phyloP scores from a whole-genome alignment of 2,113 vertebrate genomes.

The Spermophilus dauricus region DNA sequence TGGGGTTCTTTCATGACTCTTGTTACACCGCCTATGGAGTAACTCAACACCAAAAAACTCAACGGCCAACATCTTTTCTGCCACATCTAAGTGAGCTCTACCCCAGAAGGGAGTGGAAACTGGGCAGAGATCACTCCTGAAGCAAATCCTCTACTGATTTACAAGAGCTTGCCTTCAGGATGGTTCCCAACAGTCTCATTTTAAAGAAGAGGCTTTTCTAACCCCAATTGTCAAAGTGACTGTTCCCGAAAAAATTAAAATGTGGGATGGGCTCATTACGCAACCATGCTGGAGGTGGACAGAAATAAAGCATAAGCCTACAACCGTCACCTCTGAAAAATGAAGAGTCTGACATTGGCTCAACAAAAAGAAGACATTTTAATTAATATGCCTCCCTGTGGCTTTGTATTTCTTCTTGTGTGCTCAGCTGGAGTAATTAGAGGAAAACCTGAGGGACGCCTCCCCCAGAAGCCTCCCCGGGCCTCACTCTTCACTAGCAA shows the following conservation, averaged over 20 bases:
- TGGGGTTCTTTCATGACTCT: background rate
- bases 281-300: background rate
- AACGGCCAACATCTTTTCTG: background rate
- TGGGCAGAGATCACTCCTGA: background rate
- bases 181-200: conserved; percentile 19
- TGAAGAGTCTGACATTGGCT: conserved; percentile 64
- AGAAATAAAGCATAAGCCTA: conserved; percentile 59
- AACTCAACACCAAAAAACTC: background rate
- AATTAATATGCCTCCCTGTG: conserved; percentile 78
- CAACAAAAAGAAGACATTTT: conserved; percentile 74
- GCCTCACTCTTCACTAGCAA: conserved; percentile 80
- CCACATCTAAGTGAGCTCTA: background rate
- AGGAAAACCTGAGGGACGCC: conserved; percentile 81
- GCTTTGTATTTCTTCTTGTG: conserved; percentile 85
- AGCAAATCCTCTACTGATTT: background rate
- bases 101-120: conserved; percentile 10
- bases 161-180: background rate
- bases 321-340: conserved; percentile 28
- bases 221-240: background rate
- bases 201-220: conserved; percentile 43
- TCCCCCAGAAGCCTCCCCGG: conserved; percentile 79
- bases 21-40: background rate
- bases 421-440: conserved; percentile 87
- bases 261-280: conserved; percentile 38
- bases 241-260: conserved; percentile 69